These are phyloP conservation scores for Heterodera carotae DNA, from an alignment of 1,140 invertebrate species.

Conservation along the genomic window DNA sequence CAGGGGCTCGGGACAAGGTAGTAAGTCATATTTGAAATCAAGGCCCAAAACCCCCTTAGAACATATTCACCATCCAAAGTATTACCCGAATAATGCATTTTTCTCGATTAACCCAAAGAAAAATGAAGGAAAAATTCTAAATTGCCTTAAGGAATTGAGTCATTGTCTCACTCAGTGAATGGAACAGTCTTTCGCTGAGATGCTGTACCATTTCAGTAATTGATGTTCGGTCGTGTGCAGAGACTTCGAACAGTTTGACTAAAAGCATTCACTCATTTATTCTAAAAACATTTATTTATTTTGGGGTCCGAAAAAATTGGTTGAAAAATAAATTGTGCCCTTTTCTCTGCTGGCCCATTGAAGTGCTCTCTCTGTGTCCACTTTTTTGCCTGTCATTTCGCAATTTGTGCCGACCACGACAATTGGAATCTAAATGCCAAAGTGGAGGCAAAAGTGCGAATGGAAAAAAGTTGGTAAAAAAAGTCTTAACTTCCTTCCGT, in stretches of 20 bases:
- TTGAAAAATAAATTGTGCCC: constrained; percentile 31
- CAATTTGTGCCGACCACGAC: constrained; percentile 57
- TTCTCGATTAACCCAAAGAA: background rate
- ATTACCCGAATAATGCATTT: too few species aligned
- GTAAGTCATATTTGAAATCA: too few species aligned
- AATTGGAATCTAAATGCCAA: constrained; percentile 53
- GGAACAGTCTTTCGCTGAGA: constrained; percentile 54
- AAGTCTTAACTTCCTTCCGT: constrained; percentile 36
- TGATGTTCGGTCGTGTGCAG: constrained; percentile 35
- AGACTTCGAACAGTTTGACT: constrained; percentile 48
- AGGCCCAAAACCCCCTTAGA: too few species aligned
- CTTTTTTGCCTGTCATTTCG: constrained; percentile 52
- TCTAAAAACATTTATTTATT: background rate
- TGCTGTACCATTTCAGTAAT: constrained; percentile 62
- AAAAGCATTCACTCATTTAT: constrained; percentile 1
- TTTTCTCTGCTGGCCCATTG: constrained; percentile 56
- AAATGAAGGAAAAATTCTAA: too few species aligned
- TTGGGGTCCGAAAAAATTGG: background rate
- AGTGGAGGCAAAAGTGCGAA: background rate
- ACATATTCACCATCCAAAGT: too few species aligned
- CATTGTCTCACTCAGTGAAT: constrained; percentile 56
- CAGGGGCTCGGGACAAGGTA: too few species aligned
- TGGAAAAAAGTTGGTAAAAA: constrained; percentile 9
- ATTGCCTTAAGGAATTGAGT: too few species aligned
- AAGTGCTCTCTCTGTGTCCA: constrained; percentile 54